Evolutionary conservation across 2,113 vertebrate species (phyloP).

Genomic region (Nematolebias whitei): DNA sequence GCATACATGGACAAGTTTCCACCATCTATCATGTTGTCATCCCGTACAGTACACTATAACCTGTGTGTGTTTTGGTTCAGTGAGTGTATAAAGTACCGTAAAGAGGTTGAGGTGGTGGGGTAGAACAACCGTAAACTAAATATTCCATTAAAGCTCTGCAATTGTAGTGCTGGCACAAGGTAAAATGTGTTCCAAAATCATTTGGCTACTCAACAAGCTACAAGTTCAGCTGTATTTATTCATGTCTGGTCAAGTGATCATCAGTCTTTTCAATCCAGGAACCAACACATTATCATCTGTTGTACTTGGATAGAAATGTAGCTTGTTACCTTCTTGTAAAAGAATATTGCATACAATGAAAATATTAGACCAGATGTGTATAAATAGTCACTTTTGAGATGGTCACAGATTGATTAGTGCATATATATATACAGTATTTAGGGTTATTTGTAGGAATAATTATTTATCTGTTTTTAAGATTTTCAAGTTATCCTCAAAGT

Average conservation of each 20-base stretch:
- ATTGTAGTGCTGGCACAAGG: background rate
- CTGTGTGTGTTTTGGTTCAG: constrained; percentile 29
- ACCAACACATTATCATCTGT: background rate
- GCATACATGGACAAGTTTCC: constrained; percentile 23
- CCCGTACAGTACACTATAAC: constrained; percentile 10
- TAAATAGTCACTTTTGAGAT: too few relatives aligned
- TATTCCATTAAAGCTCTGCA: background rate
- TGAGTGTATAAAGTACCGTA: constrained; percentile 6
- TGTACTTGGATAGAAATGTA: background rate
- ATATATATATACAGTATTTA: too few relatives aligned
- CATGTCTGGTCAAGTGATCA: background rate
- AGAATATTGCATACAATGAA: too few relatives aligned
- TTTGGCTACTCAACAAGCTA: background rate
- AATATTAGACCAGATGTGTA: too few relatives aligned
- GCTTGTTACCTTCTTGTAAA: too few relatives aligned
- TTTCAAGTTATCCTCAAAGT: too few relatives aligned
- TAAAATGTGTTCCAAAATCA: background rate
- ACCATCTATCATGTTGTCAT: constrained; percentile 37
- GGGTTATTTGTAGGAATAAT: too few relatives aligned
- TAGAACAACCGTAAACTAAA: constrained; percentile 15
- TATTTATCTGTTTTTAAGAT: too few relatives aligned
- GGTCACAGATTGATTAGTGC: too few relatives aligned
- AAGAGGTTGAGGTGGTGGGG: background rate
- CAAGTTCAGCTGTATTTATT: background rate
- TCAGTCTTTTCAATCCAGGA: background rate